Evolutionary conservation across 2,888 invertebrate species (phyloP), one percentile per base, ranked within the genome.

Genomic region (Atethmia centrago): DNA sequence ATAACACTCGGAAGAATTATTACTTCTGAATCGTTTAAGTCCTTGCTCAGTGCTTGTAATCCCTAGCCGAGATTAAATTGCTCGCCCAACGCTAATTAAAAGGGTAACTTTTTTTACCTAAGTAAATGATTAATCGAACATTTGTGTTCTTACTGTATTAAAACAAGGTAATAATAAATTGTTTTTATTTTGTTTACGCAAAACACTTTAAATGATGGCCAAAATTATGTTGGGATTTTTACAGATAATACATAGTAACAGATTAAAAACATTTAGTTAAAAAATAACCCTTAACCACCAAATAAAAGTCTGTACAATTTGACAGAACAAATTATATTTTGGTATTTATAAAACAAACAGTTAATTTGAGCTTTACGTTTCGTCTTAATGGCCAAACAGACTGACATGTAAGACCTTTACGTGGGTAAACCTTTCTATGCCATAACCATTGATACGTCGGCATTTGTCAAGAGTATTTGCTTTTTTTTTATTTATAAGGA

Each of bases 21-120:
- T 96, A 94, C 93, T 94, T 95, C 91, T 91, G 94, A 96, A 96
- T 95, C 96, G 94, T 95, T 96, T 96, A 96, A 96, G 96, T 96
- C 96, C 94, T 95, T 95, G 94, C 92, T 90, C 93, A 90, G 91
- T 94, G 91, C 91, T 93, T 93, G 90, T 96, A 96, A 96, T 96
- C 96, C 95, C 88, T 88, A 92, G 88, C 90, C 89, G 88, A 93
- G 95, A 95, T 95, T 95, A 95, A 94, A 94, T 93, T 93, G 92
- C 93, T 94, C 91, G 87, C 89, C 93, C 89, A 88, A 89, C 93
- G 92, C 94, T 95, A 95, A 95, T 95, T 95, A 95, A 95, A 95
- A 92, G 93, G 94, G 94, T 92, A 92, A 94, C 91, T 95, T 95
- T 93, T n/a, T 94, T 93, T 92, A 89, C 88, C 73, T 85, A 85